Percentiles rank a stretch among this genome's conserved stretches.
Evolutionary conservation across 2,113 vertebrate species (phyloP).

Genomic region (Peromyscus leucopus): DNA sequence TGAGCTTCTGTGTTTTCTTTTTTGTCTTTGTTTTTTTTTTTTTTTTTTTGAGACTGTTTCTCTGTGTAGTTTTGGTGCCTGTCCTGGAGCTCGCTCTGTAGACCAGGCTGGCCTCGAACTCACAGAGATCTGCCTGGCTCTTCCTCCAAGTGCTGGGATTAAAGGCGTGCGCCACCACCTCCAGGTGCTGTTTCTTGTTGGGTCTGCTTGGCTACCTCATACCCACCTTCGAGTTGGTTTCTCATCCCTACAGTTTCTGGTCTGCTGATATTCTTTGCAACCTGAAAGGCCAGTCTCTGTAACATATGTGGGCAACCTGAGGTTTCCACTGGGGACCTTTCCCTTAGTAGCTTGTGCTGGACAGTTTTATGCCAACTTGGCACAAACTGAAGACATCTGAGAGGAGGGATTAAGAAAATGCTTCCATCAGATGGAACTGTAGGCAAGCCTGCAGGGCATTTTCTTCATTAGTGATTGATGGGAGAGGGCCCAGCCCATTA

Average conservation of each 20-base stretch:
- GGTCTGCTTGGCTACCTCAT: neutral
- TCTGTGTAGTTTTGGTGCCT: too few relatives aligned
- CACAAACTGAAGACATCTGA: neutral
- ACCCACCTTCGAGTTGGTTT: neutral
- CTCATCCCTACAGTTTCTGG: neutral
- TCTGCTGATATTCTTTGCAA: neutral
- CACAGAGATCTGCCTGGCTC: too few relatives aligned
- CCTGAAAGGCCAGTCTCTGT: neutral
- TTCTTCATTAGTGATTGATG: neutral
- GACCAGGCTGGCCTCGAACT: too few relatives aligned
- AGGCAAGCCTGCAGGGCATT: neutral
- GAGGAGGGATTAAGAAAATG: neutral
- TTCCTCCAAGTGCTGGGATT: too few relatives aligned
- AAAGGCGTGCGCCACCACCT: too few relatives aligned
- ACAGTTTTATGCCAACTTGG: neutral
- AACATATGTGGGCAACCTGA: neutral
- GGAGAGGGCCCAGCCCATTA: neutral
- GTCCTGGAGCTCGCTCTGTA: too few relatives aligned
- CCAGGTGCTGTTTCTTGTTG: neutral
- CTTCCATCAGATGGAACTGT: neutral
- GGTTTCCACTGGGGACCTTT: neutral
- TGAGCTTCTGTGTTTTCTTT: neutral
- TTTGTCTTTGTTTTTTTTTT: too few relatives aligned
- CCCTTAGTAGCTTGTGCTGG: neutral
- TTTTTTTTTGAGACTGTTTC: too few relatives aligned